Evolutionary conservation across 2,113 vertebrate species (phyloP).

Genomic region (Crotalus horridus): DNA sequence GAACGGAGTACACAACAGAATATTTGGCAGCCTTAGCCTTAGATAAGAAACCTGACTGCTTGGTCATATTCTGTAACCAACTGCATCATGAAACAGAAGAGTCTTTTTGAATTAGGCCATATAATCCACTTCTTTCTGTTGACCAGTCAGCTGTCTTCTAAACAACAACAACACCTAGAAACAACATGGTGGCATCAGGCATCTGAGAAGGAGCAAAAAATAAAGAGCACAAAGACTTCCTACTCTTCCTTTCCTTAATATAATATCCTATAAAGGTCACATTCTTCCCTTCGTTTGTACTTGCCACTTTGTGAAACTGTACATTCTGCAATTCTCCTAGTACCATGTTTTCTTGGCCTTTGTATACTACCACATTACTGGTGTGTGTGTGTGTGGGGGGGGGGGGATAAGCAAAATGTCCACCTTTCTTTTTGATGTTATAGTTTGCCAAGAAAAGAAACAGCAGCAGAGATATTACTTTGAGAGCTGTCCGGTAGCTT

Average conservation of each 20-base stretch:
- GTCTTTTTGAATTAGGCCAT: not conserved
- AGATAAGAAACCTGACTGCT: not conserved
- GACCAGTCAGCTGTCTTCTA: not conserved
- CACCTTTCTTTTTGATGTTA: not conserved
- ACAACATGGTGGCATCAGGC: not conserved
- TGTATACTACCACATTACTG: not conserved
- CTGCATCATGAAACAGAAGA: not conserved
- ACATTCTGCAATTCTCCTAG: not conserved
- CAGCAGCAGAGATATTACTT: not conserved
- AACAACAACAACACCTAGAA: not conserved
- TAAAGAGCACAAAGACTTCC: not conserved
- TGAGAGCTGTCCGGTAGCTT: not conserved
- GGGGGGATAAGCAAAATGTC: not conserved
- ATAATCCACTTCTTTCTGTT: not conserved
- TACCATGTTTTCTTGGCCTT: not conserved
- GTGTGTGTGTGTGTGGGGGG: not conserved
- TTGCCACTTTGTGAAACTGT: not conserved
- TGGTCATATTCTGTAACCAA: not conserved
- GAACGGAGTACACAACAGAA: too few relatives aligned
- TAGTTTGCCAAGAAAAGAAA: not conserved
- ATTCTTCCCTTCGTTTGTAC: not conserved
- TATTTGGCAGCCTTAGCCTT: slow-evolving; percentile 4
- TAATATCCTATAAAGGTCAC: not conserved
- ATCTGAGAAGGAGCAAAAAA: not conserved
- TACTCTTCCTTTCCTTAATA: not conserved